Conservation (phyloP, 2,888 invertebrate species). For the Imbricaverruca yamaguchii region DNA sequence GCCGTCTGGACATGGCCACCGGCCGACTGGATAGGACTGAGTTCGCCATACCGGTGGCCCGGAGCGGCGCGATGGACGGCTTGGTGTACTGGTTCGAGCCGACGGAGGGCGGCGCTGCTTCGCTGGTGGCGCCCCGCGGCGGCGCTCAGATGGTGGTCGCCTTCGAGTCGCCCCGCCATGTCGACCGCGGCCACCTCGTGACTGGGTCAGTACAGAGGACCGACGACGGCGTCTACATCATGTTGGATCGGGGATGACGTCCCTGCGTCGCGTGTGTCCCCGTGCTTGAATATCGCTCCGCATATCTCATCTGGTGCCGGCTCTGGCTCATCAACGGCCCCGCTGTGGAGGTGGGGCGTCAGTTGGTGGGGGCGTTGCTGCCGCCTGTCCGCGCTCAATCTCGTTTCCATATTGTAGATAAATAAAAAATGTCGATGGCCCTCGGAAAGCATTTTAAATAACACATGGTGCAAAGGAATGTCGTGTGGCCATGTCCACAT, state of each 20-base stretch:
- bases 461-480: no score
- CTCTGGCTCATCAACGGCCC: no score
- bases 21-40: neutral
- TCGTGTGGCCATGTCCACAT: no score
- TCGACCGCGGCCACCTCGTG: neutral
- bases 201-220: neutral
- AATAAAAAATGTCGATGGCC: no score
- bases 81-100: neutral
- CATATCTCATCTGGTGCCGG: no score
- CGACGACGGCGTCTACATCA: neutral
- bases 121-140: neutral
- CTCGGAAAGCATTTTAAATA: no score
- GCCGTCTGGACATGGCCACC: neutral
- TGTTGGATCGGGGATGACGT: neutral
- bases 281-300: no score
- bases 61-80: neutral
- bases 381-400: no score
- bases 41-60: neutral
- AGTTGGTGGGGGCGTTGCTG: no score
- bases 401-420: no score
- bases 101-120: neutral
- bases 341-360: no score
- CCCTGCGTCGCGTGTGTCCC: neutral
- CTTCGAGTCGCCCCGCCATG: neutral
- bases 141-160: neutral